phyloP scores from a whole-genome alignment of 2,888 invertebrate genomes.

The Orthonevra nobilis region DNA sequence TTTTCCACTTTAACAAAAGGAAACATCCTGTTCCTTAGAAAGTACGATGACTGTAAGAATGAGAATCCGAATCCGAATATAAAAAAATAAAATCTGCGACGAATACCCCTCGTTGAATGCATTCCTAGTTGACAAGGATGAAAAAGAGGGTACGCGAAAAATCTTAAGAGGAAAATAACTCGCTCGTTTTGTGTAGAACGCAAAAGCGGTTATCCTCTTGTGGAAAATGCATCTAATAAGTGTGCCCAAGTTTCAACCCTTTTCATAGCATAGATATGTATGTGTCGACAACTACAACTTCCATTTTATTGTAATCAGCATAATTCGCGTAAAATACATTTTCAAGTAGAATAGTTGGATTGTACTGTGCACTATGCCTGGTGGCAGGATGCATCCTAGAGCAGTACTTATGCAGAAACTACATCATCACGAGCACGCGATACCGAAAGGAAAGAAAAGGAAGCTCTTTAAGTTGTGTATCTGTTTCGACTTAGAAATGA shows the following conservation, averaged over 20 bases:
- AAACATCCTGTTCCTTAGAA: slow-evolving; percentile 6
- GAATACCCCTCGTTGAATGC: slow-evolving; percentile 13
- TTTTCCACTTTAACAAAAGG: neutral
- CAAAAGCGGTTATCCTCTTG: slow-evolving; percentile 58
- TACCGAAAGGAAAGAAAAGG: no score
- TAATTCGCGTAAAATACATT: slow-evolving; percentile 66
- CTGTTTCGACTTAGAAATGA: slow-evolving; percentile 45
- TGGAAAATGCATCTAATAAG: slow-evolving; percentile 67
- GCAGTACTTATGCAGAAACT: neutral
- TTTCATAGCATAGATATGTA: slow-evolving; percentile 3
- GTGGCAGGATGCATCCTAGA: slow-evolving; percentile 37
- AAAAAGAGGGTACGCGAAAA: slow-evolving; percentile 23
- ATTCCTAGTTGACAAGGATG: slow-evolving; percentile 16
- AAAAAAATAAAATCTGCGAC: no score
- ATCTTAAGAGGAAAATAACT: neutral
- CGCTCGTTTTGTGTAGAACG: neutral
- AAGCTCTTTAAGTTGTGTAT: slow-evolving; percentile 47
- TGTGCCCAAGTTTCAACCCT: slow-evolving; percentile 49
- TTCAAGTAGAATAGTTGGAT: slow-evolving; percentile 56
- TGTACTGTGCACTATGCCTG: slow-evolving; percentile 10
- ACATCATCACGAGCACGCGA: neutral
- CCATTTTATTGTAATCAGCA: slow-evolving; percentile 57
- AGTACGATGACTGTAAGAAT: slow-evolving; percentile 2
- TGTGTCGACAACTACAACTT: no score
- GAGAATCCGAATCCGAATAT: no score